Evolutionary conservation across 2,113 vertebrate species (phyloP), one percentile per base, ranked within the genome.

Genomic region (Prunella fulvescens): DNA sequence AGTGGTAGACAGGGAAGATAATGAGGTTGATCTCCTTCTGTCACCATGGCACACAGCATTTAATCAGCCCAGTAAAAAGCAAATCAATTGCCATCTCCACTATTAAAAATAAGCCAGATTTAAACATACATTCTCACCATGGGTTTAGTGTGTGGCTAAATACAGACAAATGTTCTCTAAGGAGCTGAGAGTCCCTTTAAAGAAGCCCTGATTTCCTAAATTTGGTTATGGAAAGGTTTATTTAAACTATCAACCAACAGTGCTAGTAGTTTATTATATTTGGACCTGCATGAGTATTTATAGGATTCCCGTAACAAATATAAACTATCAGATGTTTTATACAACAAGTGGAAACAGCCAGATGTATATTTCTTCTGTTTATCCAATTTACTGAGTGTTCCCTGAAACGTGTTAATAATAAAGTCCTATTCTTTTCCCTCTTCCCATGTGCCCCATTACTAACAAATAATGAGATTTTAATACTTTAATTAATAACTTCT

Each of bases 401-500:
- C 79, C 85, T 94, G 76, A 90, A 96, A 94, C 7, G 10, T 67
- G 71, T 81, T 94, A 83, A 90, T 83, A 90, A 83, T 60, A 57
- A 91, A 78, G 26, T 73, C 22, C 12, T 60, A 77, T 66, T 86
- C 58, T 20, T 84, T 87, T 61, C 37, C 14, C 35, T 83, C 73
- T 93, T 94, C 57, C 39, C 44, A 82, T 89, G 94, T 93, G 90
- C 19, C 44, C 62, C 64, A 87, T 90, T 91, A 77, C 40, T 53
- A 92, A 85, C 28, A 93, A 96, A 90, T 82, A 92, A 95, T 58
- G 72, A 94, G 78, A 86, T 72, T 91, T 94, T 95, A 96, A 93
- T 95, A 79, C 51, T 88, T 95, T 90, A 92, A 96, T 96, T 95
- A 95, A 92, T 96, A 96, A 96, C 69, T 96, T 96, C 53, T 82